Evolutionary conservation across 1,140 invertebrate genomes (phyloP), one percentile per base, ranked within the genome.

Genomic region (Heliothis virescens): DNA sequence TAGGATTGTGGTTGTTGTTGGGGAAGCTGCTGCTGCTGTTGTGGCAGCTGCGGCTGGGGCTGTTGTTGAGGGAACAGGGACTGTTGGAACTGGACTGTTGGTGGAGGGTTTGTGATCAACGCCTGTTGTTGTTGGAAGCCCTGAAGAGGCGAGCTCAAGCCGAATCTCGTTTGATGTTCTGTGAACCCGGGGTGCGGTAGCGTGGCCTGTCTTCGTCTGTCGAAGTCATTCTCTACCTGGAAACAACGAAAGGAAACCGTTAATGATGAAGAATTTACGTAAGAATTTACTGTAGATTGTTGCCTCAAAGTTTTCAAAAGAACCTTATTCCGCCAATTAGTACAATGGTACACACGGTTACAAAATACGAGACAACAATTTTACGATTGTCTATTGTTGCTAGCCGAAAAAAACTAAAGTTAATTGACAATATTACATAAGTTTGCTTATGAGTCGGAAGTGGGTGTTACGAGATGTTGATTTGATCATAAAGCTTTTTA

Each of bases 191-290:
- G 84, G 48, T 91, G 90, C 26, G 89, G 89, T 75, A 88, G 79
- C 11, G 86, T 52, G 18, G 89, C 86, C 81, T 91, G 92, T 83
- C 92, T 89, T 87, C 84, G 91, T 90, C 92, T 87, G 60, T 94
- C 93, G 89, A 88, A 94, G 59, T 94, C 92, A 91, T 94, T 94
- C 86, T 94, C 93, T 87, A 92, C 87, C 93, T 94, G 92, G 41
- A 65, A 80, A 75, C 18, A 74, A 63, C 57, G n/a, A 52, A 60
- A 50, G n/a, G 52, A 26, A 69, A 4, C 10, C 3, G 48, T 71
- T 71, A 53, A 50, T 50, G 29, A 60, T 60, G 2, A 26, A 0
- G 11, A 18, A 10, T 10, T 21, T 41, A 41, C 34, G 34, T 41
- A 41, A 41, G 34, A 41, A 41, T 41, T 41, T 41, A 41, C 9